These are phyloP conservation scores for Papilio polyxenes DNA, from an alignment of 1,140 invertebrate genomes.

Conservation along the genomic window DNA sequence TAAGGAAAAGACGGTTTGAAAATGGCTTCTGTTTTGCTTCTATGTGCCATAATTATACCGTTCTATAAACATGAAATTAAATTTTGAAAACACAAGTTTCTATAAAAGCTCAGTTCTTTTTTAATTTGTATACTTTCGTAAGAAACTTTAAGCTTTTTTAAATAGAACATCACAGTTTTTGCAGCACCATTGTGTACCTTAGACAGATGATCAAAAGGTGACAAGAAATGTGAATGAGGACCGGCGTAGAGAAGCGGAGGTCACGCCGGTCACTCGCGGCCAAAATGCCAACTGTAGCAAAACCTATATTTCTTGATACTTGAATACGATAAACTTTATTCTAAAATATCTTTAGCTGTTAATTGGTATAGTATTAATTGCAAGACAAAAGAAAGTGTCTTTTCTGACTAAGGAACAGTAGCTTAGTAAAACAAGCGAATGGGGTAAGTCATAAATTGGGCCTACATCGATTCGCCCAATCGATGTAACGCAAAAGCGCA, in stretches of 20 bases:
- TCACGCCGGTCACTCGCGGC: conserved; percentile 52
- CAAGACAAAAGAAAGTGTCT: too few species aligned
- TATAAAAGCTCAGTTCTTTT: background rate
- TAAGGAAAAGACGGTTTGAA: too few species aligned
- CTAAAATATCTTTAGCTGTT: too few species aligned
- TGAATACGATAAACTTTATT: conserved; percentile 31
- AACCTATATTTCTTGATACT: conserved; percentile 43
- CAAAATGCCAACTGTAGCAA: conserved; percentile 41
- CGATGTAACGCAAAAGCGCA: too few species aligned
- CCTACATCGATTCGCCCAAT: too few species aligned
- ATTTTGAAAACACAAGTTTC: background rate
- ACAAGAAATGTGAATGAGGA: conserved; percentile 37
- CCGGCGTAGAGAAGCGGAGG: conserved; percentile 55
- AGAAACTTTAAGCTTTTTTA: background rate
- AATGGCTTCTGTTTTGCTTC: too few species aligned
- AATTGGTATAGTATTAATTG: too few species aligned
- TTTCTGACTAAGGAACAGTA: too few species aligned
- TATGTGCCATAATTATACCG: too few species aligned
- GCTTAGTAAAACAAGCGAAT: too few species aligned
- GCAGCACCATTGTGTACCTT: background rate
- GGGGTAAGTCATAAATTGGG: too few species aligned
- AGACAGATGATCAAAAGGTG: conserved; percentile 34
- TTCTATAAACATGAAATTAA: background rate
- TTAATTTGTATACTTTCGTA: background rate
- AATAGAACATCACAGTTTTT: background rate